phyloP scores from a whole-genome alignment of 2,113 vertebrate species.

The Paraplagusia blochii region DNA sequence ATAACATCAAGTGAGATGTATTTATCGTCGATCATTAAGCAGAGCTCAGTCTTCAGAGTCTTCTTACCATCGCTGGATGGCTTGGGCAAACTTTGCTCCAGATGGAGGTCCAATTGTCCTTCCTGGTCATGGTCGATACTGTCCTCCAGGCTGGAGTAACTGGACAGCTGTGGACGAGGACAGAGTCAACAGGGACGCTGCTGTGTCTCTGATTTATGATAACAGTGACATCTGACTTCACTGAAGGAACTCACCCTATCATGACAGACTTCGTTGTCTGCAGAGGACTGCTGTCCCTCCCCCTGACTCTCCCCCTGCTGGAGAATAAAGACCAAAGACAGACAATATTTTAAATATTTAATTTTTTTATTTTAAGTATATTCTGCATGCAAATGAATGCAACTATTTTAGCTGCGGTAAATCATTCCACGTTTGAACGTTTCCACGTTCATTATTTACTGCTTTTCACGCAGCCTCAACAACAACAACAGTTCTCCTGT shows the following conservation, averaged over 20 bases:
- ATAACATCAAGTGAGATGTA: no score
- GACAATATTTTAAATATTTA: no score
- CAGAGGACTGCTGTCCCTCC: slow-evolving; percentile 41
- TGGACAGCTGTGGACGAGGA: slow-evolving; percentile 53
- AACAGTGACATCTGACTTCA: no score
- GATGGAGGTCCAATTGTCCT: slow-evolving; percentile 1
- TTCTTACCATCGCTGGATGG: slow-evolving; percentile 29
- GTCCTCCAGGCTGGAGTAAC: slow-evolving; percentile 65
- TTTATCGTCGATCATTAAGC: no score
- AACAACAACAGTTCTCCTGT: neutral
- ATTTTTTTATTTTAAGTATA: no score
- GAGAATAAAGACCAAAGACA: neutral
- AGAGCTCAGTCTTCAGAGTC: neutral
- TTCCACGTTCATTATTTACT: no score
- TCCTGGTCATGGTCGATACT: neutral
- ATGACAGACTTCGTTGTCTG: slow-evolving; percentile 36
- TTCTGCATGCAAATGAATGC: no score
- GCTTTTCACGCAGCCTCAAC: no score
- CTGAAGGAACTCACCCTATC: slow-evolving; percentile 57
- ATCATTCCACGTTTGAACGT: no score
- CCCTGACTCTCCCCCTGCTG: slow-evolving; percentile 55
- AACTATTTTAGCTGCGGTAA: no score
- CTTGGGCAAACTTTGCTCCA: neutral
- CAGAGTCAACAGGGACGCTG: neutral
- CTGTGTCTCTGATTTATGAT: neutral